These are phyloP conservation scores for Acropora tenuis DNA, from an alignment of 64 coral and sea anemone species.

Conservation along the genomic window DNA sequence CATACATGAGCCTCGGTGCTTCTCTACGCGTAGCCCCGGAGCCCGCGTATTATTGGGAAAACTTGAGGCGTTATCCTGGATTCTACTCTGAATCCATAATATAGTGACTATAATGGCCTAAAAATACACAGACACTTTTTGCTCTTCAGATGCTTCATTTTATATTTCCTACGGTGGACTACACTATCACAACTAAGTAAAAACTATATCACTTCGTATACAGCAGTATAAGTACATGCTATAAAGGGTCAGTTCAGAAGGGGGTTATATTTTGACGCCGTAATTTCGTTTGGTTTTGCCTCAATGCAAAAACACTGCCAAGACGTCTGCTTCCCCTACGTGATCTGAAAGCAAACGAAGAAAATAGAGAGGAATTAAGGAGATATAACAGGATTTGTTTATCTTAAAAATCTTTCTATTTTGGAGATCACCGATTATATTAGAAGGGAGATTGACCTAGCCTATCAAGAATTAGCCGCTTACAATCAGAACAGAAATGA, in stretches of 20 bases:
- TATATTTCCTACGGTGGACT: slow-evolving; percentile 2
- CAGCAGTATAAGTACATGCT: background rate
- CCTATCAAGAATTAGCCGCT: background rate
- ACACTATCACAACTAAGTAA: slow-evolving; percentile 2
- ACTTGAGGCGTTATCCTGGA: background rate
- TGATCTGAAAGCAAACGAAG: background rate
- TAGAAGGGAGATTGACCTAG: background rate
- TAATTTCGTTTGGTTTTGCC: background rate
- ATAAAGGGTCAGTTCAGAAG: background rate
- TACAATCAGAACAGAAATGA: background rate
- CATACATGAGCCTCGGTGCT: background rate
- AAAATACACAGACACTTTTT: background rate
- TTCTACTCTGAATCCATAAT: background rate
- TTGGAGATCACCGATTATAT: background rate
- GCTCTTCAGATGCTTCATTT: slow-evolving; percentile 2
- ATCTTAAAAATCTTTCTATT: background rate
- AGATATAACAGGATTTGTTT: background rate
- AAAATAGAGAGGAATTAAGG: background rate
- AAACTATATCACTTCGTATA: slow-evolving; percentile 3
- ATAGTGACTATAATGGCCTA: background rate
- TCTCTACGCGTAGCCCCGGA: background rate
- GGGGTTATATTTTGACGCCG: background rate
- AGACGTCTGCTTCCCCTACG: background rate
- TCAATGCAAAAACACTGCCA: background rate
- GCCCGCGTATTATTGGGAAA: too few species aligned